Evolutionary conservation across 37 sponge, comb jelly and placozoan genomes (phyloP), one percentile per base, ranked within the genome.

Genomic region (Cliona cf. orientalis): DNA sequence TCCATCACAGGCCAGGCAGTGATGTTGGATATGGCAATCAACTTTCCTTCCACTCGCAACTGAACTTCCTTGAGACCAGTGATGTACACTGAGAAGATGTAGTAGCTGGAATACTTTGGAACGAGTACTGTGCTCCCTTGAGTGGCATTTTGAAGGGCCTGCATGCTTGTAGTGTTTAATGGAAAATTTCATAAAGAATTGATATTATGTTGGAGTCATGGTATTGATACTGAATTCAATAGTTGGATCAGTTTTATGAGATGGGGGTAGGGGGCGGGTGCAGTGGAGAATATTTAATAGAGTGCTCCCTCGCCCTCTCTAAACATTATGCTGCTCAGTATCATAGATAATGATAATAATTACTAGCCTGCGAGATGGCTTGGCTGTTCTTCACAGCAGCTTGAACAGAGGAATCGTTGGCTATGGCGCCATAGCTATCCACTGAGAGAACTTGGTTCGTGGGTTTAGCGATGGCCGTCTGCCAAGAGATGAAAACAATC

Each of bases 351-450:
- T n/a, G n/a, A n/a, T n/a, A n/a, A n/a, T n/a, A n/a, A n/a, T n/a
- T n/a, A n/a, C n/a, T n/a, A n/a, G n/a, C 83, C 46, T 25, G 28
- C 7, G 23, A 36, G 49, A 82, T 72, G 0, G 74, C 74, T 1
- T 38, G 37, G 37, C 49, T 64, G 55, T 82, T 82, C 31, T 17
- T 42, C 6, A 32, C 12, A 11, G 83, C 64, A 45, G 83, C 83
- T 33, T 19, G 23, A 1, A 29, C 56, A 4, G 83, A 73, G 4
- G 65, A 64, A n/a, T 72, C 65, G 38, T 82, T 72, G 31, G 83
- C 66, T 40, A 82, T 46, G 29, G 83, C 83, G 5, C 83, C 83
- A 58, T 45, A 72, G 66, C 39, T 36, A 36, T 61, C 56, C 43
- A 82, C 65, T 6, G 81, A 70, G 21, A 31, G 34, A 5, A 75